Conservation (phyloP, 2,888 invertebrate species). For the Leptopilina drosophilae region DNA sequence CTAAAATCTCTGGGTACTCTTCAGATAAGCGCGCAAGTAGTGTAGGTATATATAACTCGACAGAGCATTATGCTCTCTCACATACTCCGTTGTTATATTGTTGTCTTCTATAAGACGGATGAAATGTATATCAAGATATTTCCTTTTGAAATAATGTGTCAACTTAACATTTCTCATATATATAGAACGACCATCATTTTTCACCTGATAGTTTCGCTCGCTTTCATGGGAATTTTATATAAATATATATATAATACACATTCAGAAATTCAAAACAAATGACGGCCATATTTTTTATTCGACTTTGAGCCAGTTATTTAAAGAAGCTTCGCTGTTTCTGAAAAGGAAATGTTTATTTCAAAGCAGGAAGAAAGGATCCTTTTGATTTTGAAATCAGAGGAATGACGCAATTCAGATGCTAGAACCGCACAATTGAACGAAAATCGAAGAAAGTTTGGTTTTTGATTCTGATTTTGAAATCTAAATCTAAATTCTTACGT, state of each 20-base stretch:
- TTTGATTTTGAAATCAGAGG: too few species aligned
- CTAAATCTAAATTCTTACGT: too few species aligned
- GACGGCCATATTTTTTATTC: neutral
- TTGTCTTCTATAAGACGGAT: conserved; percentile 10
- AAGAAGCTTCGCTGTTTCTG: neutral
- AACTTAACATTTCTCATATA: conserved; percentile 1
- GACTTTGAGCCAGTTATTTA: neutral
- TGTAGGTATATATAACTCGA: neutral
- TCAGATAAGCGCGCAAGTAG: conserved; percentile 19
- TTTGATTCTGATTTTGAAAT: too few species aligned
- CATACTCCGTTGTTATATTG: conserved; percentile 1
- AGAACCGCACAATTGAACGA: too few species aligned
- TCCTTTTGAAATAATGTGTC: conserved; percentile 14
- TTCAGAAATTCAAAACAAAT: too few species aligned
- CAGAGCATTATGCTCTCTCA: conserved; percentile 18
- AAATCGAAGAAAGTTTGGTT: too few species aligned
- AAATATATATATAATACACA: too few species aligned
- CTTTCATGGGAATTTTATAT: neutral
- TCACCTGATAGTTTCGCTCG: neutral
- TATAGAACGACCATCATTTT: neutral
- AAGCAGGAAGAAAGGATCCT: too few species aligned
- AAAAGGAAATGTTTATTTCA: too few species aligned
- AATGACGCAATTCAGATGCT: too few species aligned
- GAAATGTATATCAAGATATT: conserved; percentile 28
- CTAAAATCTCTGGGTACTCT: conserved; percentile 29